Percentiles rank a stretch among this genome's conserved stretches.
phyloP scores from a whole-genome alignment of 1,140 invertebrate species.

The Drosophila paulistorum region DNA sequence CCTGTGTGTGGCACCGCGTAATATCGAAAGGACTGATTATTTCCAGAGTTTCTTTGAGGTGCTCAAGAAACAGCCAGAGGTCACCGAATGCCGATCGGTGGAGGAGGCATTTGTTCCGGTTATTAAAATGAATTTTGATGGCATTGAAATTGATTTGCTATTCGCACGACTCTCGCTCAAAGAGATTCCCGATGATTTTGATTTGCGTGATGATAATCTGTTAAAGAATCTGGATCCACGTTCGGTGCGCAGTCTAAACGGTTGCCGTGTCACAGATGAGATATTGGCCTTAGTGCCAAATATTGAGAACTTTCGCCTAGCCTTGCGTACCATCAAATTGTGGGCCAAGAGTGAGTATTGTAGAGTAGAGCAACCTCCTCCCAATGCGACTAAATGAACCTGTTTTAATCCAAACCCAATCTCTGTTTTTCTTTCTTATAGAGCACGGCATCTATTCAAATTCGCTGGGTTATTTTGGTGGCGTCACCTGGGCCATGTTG shows the following conservation, averaged over 20 bases:
- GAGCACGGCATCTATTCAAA: slow-evolving; percentile 99
- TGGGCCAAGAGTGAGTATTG: slow-evolving; percentile 97
- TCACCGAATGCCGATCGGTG: slow-evolving; percentile 88
- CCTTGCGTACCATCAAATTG: slow-evolving; percentile 97
- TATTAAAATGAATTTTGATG: slow-evolving; percentile 99
- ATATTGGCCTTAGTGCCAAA: slow-evolving; percentile 98
- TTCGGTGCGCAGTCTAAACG: slow-evolving; percentile 98
- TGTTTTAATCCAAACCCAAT: too few species aligned
- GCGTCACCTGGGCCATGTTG: slow-evolving; percentile 99
- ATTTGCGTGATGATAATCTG: slow-evolving; percentile 95
- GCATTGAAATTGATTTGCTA: slow-evolving; percentile 99
- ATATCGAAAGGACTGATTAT: slow-evolving; percentile 97
- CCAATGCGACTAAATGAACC: too few species aligned
- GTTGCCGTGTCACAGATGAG: slow-evolving; percentile 99
- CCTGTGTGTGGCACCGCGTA: slow-evolving; percentile 97
- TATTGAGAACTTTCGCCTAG: slow-evolving; percentile 96
- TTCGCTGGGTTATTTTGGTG: slow-evolving; percentile 98
- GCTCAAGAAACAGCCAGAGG: slow-evolving; percentile 93
- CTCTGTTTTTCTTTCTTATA: slow-evolving; percentile 69
- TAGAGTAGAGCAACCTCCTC: background rate
- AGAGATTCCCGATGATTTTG: slow-evolving; percentile 93
- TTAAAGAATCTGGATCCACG: slow-evolving; percentile 98
- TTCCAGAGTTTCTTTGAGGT: slow-evolving; percentile 97
- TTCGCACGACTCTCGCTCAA: slow-evolving; percentile 97
- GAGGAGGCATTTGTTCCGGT: slow-evolving; percentile 99